phyloP scores from a whole-genome alignment of 64 coral and sea anemone species.

The Anthopleura sola region DNA sequence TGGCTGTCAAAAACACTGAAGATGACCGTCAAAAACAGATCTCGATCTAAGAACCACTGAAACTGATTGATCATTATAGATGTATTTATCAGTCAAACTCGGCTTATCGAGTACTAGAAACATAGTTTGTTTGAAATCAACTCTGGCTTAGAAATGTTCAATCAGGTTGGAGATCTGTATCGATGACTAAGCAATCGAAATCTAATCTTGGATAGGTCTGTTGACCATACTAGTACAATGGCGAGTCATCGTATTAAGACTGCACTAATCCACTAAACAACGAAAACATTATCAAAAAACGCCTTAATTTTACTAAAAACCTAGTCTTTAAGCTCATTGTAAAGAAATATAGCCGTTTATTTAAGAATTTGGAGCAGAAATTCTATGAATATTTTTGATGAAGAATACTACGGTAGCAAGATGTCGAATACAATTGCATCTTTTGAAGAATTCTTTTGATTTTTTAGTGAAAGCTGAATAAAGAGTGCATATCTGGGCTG shows the following conservation, averaged over 20 bases:
- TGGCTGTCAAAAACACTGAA: not conserved
- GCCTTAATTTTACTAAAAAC: not conserved
- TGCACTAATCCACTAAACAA: not conserved
- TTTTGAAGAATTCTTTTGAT: not conserved
- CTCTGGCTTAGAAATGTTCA: not conserved
- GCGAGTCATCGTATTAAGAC: not conserved
- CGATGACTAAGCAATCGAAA: not conserved
- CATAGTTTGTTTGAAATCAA: constrained; percentile 9
- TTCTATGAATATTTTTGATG: not conserved
- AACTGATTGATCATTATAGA: not conserved
- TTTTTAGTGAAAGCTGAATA: not conserved
- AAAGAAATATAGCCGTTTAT: not conserved
- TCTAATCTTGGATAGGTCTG: not conserved
- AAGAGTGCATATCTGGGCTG: not conserved
- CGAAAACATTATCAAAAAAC: not conserved
- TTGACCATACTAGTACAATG: not conserved
- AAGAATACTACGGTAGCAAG: not conserved
- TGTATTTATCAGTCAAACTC: not conserved
- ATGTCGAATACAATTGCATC: not conserved
- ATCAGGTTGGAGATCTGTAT: not conserved
- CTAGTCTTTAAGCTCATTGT: not conserved
- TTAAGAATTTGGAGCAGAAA: not conserved
- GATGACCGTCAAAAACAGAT: not conserved
- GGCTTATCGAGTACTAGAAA: not conserved
- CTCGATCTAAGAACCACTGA: not conserved